Evolutionary conservation across 2,797 vertebrate species (phyloP), one percentile per base, ranked within the genome.

Genomic region (Antennarius maculatus): DNA sequence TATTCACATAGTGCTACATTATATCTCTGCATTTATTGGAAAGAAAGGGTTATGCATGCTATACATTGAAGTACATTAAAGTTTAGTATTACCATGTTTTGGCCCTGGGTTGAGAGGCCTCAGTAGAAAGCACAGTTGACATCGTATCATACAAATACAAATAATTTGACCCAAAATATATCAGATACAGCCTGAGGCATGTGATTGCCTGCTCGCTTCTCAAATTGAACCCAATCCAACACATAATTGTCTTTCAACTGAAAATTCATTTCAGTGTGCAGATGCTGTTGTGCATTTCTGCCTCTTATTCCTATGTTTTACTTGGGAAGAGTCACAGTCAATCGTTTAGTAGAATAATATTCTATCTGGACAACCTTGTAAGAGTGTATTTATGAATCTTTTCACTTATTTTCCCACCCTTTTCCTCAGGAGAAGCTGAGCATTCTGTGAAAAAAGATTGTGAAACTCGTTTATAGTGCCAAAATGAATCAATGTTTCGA

Each of bases 241-340:
- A 53, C 14, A 23, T 14, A 41, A 59, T 41, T 46, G 11, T 62
- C 43, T 53, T 34, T 66, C 23, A 57, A 57, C 7, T 47, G n/a
- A 10, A 51, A n/a, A 55, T 66, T 47, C 15, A 54, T 71, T 63
- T 46, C 29, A 5, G 7, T 15, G 23, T 54, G 31, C 45, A 47
- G 17, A 66, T 55, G 14, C 54, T 18, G 2, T 37, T 71, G 62
- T 63, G 50, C 49, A 28, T 4, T 49, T 42, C 17, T 50, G 6
- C 15, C 6, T 28, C n/a, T 69, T 46, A 27, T 55, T 56, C 13
- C 13, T 29, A 18, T 59, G 15, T 67, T 64, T 37, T 9, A 56
- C n/a, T 28, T 45, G 17, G 42, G 47, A 37, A 57, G 13, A 41
- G 3, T 55, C 10, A 1, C n/a, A 61, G 51, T 47, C 18, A 60